Evolutionary conservation across 2,888 invertebrate species (phyloP), one percentile per base, ranked within the genome.

Genomic region (Neocrepidodera transversa): DNA sequence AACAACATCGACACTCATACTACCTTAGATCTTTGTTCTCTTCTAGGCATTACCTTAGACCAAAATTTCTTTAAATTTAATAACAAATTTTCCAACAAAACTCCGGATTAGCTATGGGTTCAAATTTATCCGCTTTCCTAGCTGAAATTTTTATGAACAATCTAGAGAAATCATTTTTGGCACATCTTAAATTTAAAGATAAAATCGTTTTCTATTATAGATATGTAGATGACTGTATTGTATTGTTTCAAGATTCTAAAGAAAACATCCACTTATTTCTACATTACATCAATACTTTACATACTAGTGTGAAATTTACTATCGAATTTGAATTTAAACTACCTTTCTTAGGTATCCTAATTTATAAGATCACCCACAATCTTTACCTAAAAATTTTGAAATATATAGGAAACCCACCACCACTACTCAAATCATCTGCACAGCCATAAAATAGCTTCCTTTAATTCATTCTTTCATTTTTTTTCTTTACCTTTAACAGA

Each of bases 91-190:
- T 13, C n/a, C 1, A 13, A 17, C 50, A 50, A 20, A 17, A 4
- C 2, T 8, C 36, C 7, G 50, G 50, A 4, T n/a, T 50, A 23
- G 38, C 50, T 11, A 50, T 50, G 49, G 49, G 49, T 50, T 50
- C 20, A 7, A 50, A 20, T 36, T 11, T 50, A 26, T 49, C 49
- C 2, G 32, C 35, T 10, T 10, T 49, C 1, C 16, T 49, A 3
- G 32, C 49, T n/a, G 35, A 32, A 11, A 18, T 49, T 32, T 49
- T 49, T 10, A 30, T 30, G 10, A 30, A 10, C n/a, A 30, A 30
- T 11, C 10, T 48, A 30, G 16, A 48, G 16, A 48, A 14, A 10
- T 30, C 26, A 6, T 48, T 14, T 30, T 3, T 18, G 10, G 3
- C 6, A 30, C n/a, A 6, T 10, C 30, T 2, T 2, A 10, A 6